Evolutionary conservation across 2,113 vertebrate species (phyloP).

Genomic region (Daubentonia madagascariensis): DNA sequence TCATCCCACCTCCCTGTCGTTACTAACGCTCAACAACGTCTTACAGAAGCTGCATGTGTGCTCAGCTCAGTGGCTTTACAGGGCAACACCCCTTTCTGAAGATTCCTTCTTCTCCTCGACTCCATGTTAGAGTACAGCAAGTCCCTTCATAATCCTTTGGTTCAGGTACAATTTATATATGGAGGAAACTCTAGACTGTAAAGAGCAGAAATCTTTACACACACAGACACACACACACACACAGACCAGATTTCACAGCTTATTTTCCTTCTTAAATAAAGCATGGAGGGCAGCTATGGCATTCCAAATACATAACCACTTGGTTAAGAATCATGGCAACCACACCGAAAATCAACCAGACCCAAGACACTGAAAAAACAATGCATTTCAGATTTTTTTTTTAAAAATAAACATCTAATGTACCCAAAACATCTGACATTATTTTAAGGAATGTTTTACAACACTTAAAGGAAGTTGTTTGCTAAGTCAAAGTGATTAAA

Average conservation of each 20-base stretch:
- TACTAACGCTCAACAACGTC: background rate
- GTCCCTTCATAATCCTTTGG: background rate
- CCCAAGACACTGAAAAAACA: background rate
- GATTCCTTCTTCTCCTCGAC: background rate
- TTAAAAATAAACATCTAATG: slow-evolving; percentile 50
- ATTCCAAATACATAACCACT: slow-evolving; percentile 25
- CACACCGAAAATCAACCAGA: slow-evolving; percentile 26
- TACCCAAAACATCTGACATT: slow-evolving; percentile 59
- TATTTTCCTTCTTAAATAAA: slow-evolving; percentile 45
- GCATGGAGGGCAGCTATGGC: background rate
- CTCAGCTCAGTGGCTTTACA: background rate
- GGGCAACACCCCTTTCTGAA: background rate
- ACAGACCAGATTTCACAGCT: background rate
- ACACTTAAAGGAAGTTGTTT: slow-evolving; percentile 44
- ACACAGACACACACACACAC: background rate
- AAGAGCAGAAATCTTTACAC: background rate
- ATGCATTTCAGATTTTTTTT: slow-evolving; percentile 26
- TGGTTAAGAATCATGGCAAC: slow-evolving; percentile 12
- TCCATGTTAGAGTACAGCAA: background rate
- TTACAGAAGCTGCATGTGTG: background rate
- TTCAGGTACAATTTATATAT: background rate
- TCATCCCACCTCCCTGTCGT: background rate
- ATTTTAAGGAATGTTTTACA: slow-evolving; percentile 44
- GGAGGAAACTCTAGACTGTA: background rate
- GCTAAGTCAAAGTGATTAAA: slow-evolving; percentile 57